Evolutionary conservation across 2,113 vertebrate species (phyloP), one percentile per base, ranked within the genome.

Genomic region (Odontesthes bonariensis): DNA sequence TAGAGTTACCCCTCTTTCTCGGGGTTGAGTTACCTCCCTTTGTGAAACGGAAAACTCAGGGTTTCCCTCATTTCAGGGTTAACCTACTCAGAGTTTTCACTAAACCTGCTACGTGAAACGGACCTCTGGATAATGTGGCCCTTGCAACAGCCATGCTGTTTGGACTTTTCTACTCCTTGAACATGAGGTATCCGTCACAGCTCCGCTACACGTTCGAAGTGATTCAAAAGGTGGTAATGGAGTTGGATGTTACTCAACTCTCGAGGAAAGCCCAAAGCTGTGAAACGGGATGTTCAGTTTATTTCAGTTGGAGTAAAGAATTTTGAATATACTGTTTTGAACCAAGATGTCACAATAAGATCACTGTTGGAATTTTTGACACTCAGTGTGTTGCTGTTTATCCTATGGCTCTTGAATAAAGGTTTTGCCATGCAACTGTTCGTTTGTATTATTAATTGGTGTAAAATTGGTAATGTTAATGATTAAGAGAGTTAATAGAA

Each of bases 171-270:
- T 57, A 57, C 55, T 57, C 27, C 1, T 32, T 57, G 27, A 57
- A 57, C 27, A 57, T 57, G 31, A 57, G 31, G 10, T 57, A 33
- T 11, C 55, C 31, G 13, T 32, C 55, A 57, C 56, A 58, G 19
- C 56, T 58, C 31, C 56, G 19, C 56, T 58, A 58, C 56, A 58
- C 56, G 11, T 35, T 58, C 9, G 32, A 58, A 14, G 17, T 35
- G 32, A 58, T 58, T 58, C 32, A 58, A 38, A 58, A 58, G 32
- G 32, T 58, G 17, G 32, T 58, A 19, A 58, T n/a, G n/a, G n/a
- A n/a, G n/a, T n/a, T n/a, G n/a, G n/a, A n/a, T n/a, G n/a, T 57
- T 31, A 57, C 55, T 57, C 27, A 57, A 33, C 55, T 57, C 55
- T 57, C 31, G 16, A 57, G 55, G 17, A 57, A 57, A 57, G 55